These are phyloP conservation scores for Chymomyza fuscimana DNA, from an alignment of 2,888 invertebrate genomes.

Conservation along the genomic window DNA sequence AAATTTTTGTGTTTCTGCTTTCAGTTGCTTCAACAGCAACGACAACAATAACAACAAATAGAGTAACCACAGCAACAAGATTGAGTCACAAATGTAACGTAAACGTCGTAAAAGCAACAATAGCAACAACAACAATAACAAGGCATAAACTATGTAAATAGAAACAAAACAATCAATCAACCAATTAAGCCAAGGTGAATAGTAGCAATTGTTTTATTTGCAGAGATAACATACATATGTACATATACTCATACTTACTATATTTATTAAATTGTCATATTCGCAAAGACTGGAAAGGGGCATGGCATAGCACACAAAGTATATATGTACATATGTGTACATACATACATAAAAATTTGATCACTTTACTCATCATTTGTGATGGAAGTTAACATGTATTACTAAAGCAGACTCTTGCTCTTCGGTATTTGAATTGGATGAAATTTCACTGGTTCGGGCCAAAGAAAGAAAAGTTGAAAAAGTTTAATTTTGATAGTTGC, in stretches of 20 bases:
- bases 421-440: too few species aligned
- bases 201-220: not conserved
- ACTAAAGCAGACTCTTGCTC: too few species aligned
- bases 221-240: conserved; percentile 10
- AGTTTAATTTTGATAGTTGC: too few species aligned
- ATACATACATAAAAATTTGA: too few species aligned
- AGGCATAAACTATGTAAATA: conserved; percentile 48
- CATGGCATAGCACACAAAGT: too few species aligned
- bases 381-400: too few species aligned
- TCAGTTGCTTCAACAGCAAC: not conserved
- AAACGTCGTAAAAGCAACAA: conserved; percentile 40
- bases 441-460: too few species aligned
- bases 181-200: conserved; percentile 2
- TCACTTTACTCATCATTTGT: too few species aligned
- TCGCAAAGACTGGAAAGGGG: too few species aligned
- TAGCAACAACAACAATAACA: conserved; percentile 25
- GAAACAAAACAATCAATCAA: conserved; percentile 28
- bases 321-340: too few species aligned
- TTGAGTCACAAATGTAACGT: conserved; percentile 61
- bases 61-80: conserved; percentile 50
- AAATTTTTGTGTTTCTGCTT: not conserved
- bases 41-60: not conserved
- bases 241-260: conserved; percentile 5
- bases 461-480: too few species aligned
- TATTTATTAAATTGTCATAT: not conserved